Base-by-base conservation (phyloP, 2,113 vertebrate species). In the Phalacrocorax pelagicus region DNA sequence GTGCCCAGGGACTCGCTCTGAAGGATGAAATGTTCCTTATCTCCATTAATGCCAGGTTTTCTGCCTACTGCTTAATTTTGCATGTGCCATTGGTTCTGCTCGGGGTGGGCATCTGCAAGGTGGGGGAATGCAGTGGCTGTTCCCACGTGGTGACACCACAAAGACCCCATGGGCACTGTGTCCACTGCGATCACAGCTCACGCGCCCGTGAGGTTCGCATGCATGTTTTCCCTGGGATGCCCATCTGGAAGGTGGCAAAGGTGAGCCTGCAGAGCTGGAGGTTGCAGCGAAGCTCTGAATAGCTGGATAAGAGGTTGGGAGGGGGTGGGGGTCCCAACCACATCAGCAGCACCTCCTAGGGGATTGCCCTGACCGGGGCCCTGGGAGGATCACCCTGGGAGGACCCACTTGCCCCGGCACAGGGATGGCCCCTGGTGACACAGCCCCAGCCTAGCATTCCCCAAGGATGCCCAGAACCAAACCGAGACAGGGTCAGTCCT, bases 121-220 rank as follows among this genome's bases (percentile, higher is more conserved):
- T 10, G 58, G 58, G 69, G 57, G 44, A 81, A 63, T 29, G 20
- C 62, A 8, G 32, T 0, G 5, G 70, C 47, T 1, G 2, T 2
- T 78, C 46, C 51, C 27, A 36, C 1, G 4, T 3, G 5, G 57
- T 2, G 23, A 34, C 58, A 52, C 55, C 36, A 12, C 30, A 9
- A 32, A 20, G 46, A n/a, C 21, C 30, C 58, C 18, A 1, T 58
- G 0, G 10, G n/a, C 69, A 65, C 22, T 1, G 0, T 4, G 3
- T 29, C 40, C 17, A 2, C 42, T 6, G 3, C 0, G 4, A 14
- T 2, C 59, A 3, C 29, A 16, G 42, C n/a, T 27, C 0, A 0
- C 5, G 32, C 0, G 0, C 13, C 69, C 2, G 1, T 1, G 3
- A 46, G 40, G 52, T 23, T n/a, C 11, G 2, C 4, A 0, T 1